phyloP scores from a whole-genome alignment of 2,113 vertebrate species.

The Genyomyrus donnyi region DNA sequence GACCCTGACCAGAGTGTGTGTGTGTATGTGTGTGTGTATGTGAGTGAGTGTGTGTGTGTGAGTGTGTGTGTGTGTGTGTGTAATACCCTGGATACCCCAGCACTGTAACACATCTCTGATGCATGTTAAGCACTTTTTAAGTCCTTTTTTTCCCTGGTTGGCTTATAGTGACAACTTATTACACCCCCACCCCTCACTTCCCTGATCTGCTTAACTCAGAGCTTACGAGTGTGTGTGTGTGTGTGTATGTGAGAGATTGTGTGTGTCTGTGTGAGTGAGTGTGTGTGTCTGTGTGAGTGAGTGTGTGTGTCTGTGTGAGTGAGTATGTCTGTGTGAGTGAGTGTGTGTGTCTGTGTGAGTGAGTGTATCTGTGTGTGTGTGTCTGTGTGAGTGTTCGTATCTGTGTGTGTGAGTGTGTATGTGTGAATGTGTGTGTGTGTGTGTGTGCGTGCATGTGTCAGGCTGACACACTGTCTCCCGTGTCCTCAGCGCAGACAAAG shows the following conservation, averaged over 20 bases:
- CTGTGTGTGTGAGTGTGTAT: not conserved
- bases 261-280: too few species aligned
- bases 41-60: too few species aligned
- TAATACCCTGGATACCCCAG: not conserved
- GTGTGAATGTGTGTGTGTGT: not conserved
- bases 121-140: not conserved
- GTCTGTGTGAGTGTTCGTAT: not conserved
- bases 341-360: not conserved
- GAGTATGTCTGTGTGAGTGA: not conserved
- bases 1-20: not conserved
- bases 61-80: too few species aligned
- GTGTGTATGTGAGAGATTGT: too few species aligned
- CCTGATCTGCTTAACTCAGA: not conserved
- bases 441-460: not conserved
- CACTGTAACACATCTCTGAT: not conserved
- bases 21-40: too few species aligned
- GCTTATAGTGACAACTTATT: not conserved
- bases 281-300: too few species aligned
- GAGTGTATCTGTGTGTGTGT: too few species aligned
- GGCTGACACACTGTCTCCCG: not conserved
- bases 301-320: not conserved
- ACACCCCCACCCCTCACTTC: not conserved
- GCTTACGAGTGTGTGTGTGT: not conserved
- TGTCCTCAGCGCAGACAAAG: constrained; percentile 19
- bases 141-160: not conserved